Evolutionary conservation across 2,797 vertebrate species (phyloP), one percentile per base, ranked within the genome.

Genomic region (Semotilus atromaculatus): DNA sequence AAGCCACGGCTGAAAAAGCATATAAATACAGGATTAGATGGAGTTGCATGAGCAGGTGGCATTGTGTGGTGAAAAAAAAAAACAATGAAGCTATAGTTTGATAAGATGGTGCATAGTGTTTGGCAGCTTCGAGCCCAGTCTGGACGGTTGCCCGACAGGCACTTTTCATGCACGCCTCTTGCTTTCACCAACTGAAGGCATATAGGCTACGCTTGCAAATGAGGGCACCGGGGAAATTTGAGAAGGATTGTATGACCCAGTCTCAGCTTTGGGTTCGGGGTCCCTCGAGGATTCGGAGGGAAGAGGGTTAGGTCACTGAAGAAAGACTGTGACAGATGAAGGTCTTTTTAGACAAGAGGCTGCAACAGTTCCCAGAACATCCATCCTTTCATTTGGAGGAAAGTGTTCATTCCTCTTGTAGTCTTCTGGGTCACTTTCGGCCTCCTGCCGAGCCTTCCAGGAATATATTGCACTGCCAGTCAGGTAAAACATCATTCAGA

Each of bases 1-100:
- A 48, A 45, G 67, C 70, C 60, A 85, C 40, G 53, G 72, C 80
- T 73, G 76, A 82, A 80, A 73, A 82, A 86, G 81, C 70, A 85
- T 58, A 84, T 87, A 83, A 77, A 82, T 34, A 76, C 29, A 83
- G 80, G 85, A 86, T 88, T 81, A 84, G 84, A 85, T 81, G 71
- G 53, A 81, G 58, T 67, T 81, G 85, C 76, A 29, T 60, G 80
- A 84, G 75, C 88, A 86, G 85, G 86, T 89, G 85, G 82, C 48
- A 14, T 3, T 62, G 67, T 34, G 9, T 36, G 55, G n/a, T 9
- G 48, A 21, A 10, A 18, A 51, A 18, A 51, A 71, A 67, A 16
- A 40, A 43, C 73, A 75, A 75, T 16, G 21, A 71, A 53, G 43
- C 31, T 67, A 64, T 40, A 55, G 48, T 84, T 60, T 80, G 80